Percentiles rank a stretch among this genome's conserved stretches.
Conservation (phyloP, 2,888 invertebrate genomes). For the Eretmocerus hayati region DNA sequence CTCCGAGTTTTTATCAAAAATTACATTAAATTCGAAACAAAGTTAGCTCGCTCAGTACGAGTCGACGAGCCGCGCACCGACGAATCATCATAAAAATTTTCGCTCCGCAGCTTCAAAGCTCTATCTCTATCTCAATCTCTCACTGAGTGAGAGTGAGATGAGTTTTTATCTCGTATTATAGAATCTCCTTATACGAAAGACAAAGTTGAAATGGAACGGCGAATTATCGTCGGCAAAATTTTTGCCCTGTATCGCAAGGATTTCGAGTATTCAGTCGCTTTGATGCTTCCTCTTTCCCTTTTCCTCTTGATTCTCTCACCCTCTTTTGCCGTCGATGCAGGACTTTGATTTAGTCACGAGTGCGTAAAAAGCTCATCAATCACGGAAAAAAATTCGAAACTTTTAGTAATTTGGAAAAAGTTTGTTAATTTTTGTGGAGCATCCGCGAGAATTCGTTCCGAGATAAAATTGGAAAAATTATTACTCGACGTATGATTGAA, state of each 20-base stretch:
- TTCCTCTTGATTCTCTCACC: background rate
- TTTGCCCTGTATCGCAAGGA: background rate
- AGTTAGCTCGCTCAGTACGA: too few relatives aligned
- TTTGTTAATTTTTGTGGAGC: background rate
- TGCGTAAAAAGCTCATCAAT: background rate
- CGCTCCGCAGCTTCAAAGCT: constrained; percentile 6
- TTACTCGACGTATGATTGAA: too few relatives aligned
- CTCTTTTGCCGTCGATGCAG: too few relatives aligned
- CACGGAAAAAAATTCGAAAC: background rate
- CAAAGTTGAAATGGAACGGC: background rate
- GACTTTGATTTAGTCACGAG: too few relatives aligned
- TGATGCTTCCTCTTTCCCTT: background rate
- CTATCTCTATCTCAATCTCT: too few relatives aligned
- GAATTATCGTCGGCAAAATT: constrained; percentile 2
- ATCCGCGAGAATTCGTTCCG: too few relatives aligned
- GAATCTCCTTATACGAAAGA: constrained; percentile 11
- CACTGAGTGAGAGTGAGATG: too few relatives aligned
- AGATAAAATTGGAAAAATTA: too few relatives aligned
- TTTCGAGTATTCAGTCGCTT: background rate
- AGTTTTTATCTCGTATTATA: constrained; percentile 6
- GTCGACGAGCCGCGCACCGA: too few relatives aligned
- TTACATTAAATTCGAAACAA: constrained; percentile 9
- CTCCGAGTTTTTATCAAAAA: constrained; percentile 5
- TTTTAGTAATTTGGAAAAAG: background rate
- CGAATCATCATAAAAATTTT: constrained; percentile 9